These are phyloP conservation scores for Melanotaenia nigrans DNA, from an alignment of 2,797 vertebrate genomes.

Conservation along the genomic window DNA sequence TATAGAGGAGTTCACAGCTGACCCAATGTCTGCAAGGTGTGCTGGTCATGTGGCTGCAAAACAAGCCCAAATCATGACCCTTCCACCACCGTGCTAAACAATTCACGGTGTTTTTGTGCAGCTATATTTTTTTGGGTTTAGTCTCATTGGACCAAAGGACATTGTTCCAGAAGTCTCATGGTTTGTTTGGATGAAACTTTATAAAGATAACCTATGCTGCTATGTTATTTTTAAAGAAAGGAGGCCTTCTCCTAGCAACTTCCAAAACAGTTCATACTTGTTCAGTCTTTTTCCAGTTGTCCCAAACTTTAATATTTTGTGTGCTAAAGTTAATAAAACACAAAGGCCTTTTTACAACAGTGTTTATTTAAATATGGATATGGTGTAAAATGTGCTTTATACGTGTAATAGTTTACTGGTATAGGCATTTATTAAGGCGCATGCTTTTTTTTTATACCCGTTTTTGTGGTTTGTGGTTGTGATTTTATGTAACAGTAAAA, in stretches of 20 bases:
- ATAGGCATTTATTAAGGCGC: not conserved
- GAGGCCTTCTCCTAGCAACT: not conserved
- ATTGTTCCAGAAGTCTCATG: not conserved
- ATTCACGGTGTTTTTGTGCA: not conserved
- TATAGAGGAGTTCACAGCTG: not conserved
- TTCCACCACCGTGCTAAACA: not conserved
- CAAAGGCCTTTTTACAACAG: not conserved
- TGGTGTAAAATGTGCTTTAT: not conserved
- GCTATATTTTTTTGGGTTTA: not conserved
- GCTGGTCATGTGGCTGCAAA: not conserved
- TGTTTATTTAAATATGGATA: not conserved
- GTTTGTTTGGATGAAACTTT: not conserved
- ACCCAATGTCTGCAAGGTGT: not conserved
- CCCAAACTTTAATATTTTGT: not conserved
- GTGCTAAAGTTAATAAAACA: not conserved
- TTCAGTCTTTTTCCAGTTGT: not conserved
- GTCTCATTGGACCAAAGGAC: not conserved
- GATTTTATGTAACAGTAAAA: constrained; percentile 37
- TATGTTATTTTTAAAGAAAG: not conserved
- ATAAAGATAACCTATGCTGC: not conserved
- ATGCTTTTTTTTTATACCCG: not conserved
- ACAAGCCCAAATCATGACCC: no score
- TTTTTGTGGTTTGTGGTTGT: constrained; percentile 5
- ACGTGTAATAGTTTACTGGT: not conserved
- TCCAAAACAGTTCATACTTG: not conserved